Percentiles rank a stretch among this genome's conserved stretches.
Conservation (phyloP, 1,140 invertebrate species). For the Sycophaga agraensis region DNA sequence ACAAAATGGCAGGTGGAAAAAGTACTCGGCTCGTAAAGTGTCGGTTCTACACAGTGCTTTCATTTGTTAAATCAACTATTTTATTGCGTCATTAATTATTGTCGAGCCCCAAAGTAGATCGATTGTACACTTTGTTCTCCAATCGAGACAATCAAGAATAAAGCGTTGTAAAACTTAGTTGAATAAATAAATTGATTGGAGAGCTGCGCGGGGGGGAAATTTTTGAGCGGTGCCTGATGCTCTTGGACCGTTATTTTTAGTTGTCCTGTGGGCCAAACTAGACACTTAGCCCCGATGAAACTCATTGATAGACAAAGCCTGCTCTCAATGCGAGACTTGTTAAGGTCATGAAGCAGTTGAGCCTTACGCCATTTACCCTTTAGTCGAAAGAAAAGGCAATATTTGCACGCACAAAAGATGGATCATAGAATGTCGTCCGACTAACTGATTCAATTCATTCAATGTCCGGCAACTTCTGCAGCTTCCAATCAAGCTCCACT, state of each 20-base stretch:
- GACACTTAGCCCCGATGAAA: slow-evolving; percentile 50
- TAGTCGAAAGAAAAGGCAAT: slow-evolving; percentile 47
- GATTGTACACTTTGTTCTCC: no score
- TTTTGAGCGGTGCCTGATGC: not conserved
- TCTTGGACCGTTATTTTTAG: slow-evolving; percentile 24
- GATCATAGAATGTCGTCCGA: slow-evolving; percentile 54
- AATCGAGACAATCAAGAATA: not conserved
- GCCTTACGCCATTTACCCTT: slow-evolving; percentile 44
- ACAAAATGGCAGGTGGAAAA: no score
- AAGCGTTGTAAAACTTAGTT: slow-evolving; percentile 5
- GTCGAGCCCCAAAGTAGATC: no score
- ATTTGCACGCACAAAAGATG: slow-evolving; percentile 56
- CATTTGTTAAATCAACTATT: no score
- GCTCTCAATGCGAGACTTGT: slow-evolving; percentile 45
- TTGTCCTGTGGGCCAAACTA: slow-evolving; percentile 48
- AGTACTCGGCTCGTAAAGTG: no score
- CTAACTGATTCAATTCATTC: slow-evolving; percentile 54
- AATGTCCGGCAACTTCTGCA: slow-evolving; percentile 46
- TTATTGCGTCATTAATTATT: no score
- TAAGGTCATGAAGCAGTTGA: slow-evolving; percentile 49
- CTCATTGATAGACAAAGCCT: slow-evolving; percentile 49
- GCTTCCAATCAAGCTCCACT: slow-evolving; percentile 25
- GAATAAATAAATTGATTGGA: slow-evolving; percentile 1
- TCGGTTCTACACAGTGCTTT: no score
- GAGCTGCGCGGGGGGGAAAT: not conserved